Percentiles rank a stretch among this genome's conserved stretches.
These are phyloP conservation scores for Glomeris maerens DNA, from an alignment of 1,140 invertebrate species.

Conservation along the genomic window DNA sequence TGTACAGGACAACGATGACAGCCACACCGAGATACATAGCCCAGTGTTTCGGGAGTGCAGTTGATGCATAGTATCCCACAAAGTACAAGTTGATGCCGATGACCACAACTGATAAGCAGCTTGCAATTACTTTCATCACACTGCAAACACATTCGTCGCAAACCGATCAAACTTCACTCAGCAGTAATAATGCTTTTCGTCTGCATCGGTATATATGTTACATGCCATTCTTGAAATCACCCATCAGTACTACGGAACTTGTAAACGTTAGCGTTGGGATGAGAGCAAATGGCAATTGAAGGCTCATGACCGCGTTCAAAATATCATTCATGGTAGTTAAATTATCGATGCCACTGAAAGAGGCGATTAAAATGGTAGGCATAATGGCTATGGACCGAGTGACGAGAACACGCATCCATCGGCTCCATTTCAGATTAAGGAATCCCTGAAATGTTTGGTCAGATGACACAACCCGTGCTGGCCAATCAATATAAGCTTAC, in stretches of 20 bases:
- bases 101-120: slow-evolving; percentile 49
- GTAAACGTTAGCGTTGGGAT: slow-evolving; percentile 80
- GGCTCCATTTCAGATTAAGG: slow-evolving; percentile 68
- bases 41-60: slow-evolving; percentile 37
- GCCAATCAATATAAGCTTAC: background rate
- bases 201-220: slow-evolving; percentile 24
- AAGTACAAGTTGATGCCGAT: slow-evolving; percentile 73
- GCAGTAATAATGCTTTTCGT: background rate
- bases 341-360: slow-evolving; percentile 49
- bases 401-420: slow-evolving; percentile 75
- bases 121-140: slow-evolving; percentile 43
- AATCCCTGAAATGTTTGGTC: slow-evolving; percentile 45
- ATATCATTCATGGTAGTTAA: slow-evolving; percentile 74
- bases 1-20: slow-evolving; percentile 39
- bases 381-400: slow-evolving; percentile 75
- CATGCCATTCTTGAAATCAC: slow-evolving; percentile 60
- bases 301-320: slow-evolving; percentile 77
- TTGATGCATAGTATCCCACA: slow-evolving; percentile 45
- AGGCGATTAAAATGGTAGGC: slow-evolving; percentile 70
- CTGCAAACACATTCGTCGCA: slow-evolving; percentile 2
- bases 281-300: slow-evolving; percentile 69
- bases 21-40: slow-evolving; percentile 38
- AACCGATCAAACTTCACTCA: background rate
- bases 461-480: background rate
- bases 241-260: slow-evolving; percentile 63